These are phyloP conservation scores for Menidia menidia DNA, from an alignment of 2,797 vertebrate species.

Conservation along the genomic window DNA sequence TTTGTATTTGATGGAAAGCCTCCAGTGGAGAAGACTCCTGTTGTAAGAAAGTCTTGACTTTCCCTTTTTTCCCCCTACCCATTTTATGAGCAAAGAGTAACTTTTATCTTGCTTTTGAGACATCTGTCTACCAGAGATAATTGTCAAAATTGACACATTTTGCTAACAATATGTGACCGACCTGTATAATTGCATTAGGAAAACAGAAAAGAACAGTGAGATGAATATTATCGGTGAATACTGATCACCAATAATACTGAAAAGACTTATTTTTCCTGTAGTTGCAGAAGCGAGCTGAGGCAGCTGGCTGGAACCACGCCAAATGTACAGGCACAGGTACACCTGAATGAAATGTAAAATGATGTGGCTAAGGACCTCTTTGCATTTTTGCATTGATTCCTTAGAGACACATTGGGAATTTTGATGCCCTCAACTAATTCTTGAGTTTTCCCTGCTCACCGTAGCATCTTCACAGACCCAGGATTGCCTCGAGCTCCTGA, in stretches of 20 bases:
- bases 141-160: too few species aligned
- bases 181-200: not conserved
- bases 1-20: conserved; percentile 88
- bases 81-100: not conserved
- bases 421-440: not conserved
- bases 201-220: not conserved
- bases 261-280: conserved; percentile 49
- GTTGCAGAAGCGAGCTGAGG: conserved; percentile 80
- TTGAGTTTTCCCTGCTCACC: conserved; percentile 1
- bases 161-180: not conserved
- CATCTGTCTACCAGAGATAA: too few species aligned
- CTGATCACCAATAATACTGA: conserved; percentile 1
- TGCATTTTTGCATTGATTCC: not conserved
- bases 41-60: conserved; percentile 73
- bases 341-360: conserved; percentile 4
- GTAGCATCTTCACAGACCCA: conserved; percentile 71
- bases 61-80: not conserved
- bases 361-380: not conserved
- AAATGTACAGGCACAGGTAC: conserved; percentile 66
- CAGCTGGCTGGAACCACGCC: conserved; percentile 57
- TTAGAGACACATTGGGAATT: not conserved
- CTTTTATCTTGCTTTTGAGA: not conserved
- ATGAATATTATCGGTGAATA: not conserved
- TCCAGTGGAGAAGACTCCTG: conserved; percentile 79
- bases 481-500: conserved; percentile 78